Evolutionary conservation across 2,888 invertebrate species (phyloP).

Genomic region (Lasioglossum pauxillum): DNA sequence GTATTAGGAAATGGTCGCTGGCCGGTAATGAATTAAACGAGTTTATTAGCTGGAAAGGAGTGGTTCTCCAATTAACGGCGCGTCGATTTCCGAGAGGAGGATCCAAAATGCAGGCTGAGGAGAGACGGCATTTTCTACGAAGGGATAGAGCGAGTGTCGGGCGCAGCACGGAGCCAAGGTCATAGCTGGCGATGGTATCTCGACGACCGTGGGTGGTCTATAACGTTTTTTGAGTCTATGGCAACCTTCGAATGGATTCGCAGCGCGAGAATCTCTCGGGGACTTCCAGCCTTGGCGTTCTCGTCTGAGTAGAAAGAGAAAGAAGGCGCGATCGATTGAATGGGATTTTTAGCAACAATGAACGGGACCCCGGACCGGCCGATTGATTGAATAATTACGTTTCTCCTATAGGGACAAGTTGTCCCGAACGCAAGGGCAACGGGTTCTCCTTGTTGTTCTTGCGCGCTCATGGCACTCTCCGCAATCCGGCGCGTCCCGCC

Average conservation of each 20-base stretch:
- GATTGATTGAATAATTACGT: constrained; percentile 16
- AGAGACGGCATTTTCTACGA: constrained; percentile 10
- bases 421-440: not conserved
- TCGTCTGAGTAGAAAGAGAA: not conserved
- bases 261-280: not conserved
- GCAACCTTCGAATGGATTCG: constrained; percentile 24
- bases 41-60: not conserved
- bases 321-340: not conserved
- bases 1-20: not conserved
- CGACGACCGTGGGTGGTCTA: constrained; percentile 40
- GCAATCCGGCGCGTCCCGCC: constrained; percentile 8
- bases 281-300: not conserved
- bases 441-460: constrained; percentile 15
- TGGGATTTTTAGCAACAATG: not conserved
- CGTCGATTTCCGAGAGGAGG: not conserved
- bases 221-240: constrained; percentile 22
- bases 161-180: constrained; percentile 24
- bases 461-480: not conserved
- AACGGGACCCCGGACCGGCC: not conserved
- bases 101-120: not conserved
- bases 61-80: not conserved
- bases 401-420: not conserved
- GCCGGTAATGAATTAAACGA: not conserved
- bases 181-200: constrained; percentile 19
- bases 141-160: constrained; percentile 14